Evolutionary conservation across 2,113 vertebrate genomes (phyloP), one percentile per base, ranked within the genome.

Genomic region (Aldabrachelys gigantea): DNA sequence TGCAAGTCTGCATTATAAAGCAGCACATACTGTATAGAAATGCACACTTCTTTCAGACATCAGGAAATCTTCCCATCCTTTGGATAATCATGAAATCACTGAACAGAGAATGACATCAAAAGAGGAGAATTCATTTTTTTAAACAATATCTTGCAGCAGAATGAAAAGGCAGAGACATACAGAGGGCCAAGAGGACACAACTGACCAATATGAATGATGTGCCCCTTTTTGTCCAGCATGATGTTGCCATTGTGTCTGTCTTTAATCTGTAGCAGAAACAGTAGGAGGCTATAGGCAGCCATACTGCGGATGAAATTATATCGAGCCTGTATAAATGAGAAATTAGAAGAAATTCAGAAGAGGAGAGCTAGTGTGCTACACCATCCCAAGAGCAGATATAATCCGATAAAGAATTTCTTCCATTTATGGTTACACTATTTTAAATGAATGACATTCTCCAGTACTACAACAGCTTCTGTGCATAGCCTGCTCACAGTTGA

Each of bases 221-320:
- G 99, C 44, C 99, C 99, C 62, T 99, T 98, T 96, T 99, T 99
- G 98, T 99, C 99, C 98, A 99, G 98, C 99, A 99, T 99, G 98
- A 99, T 99, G 98, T 99, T 99, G 91, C 99, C 99, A 0, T 99
- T 99, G 98, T 99, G 99, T 92, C 99, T 97, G 98, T 99, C 99
- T 96, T 99, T 99, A 89, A 99, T 99, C 97, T 99, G 99, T 82
- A 99, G 98, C 98, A 99, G 98, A 97, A 99, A 99, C 44, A 99
- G 98, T 84, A 99, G 98, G 83, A 99, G 98, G 96, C 99, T 99
- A 87, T 99, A 99, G 5, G 99, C 99, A 3, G 99, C 99, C 99
- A 99, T 99, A 75, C 99, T 99, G 95, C 99, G 98, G 97, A 99
- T 99, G 95, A 99, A 99, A 98, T 99, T 99, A 96, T 99, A 99